Evolutionary conservation across 92 coral and sea anemone species (phyloP).

Genomic region (Bergia sp.): DNA sequence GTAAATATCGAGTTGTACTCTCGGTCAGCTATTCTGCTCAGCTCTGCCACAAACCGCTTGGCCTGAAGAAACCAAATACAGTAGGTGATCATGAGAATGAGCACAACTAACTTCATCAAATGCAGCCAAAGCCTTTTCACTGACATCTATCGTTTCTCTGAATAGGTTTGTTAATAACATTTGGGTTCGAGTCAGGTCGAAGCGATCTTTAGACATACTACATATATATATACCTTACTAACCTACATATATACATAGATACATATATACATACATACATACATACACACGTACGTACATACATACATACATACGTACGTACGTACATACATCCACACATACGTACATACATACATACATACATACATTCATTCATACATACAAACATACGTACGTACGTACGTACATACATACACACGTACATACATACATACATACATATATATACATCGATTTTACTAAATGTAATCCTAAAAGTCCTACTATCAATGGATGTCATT

Average conservation of each 20-base stretch:
- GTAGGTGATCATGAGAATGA: neutral
- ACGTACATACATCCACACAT: neutral
- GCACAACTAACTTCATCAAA: too few species aligned
- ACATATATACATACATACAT: neutral
- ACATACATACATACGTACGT: neutral
- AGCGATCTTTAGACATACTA: too few species aligned
- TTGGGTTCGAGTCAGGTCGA: too few species aligned
- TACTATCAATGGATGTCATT: too few species aligned
- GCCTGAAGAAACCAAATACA: slow-evolving; percentile 64
- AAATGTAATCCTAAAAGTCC: too few species aligned
- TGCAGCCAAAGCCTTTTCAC: neutral
- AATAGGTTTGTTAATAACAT: too few species aligned
- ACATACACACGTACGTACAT: too few species aligned
- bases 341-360: neutral
- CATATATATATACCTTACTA: too few species aligned
- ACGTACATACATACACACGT: neutral
- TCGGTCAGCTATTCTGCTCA: slow-evolving; percentile 83
- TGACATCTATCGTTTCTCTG: too few species aligned
- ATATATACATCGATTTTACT: neutral
- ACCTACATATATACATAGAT: neutral
- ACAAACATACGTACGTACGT: too few species aligned
- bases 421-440: neutral
- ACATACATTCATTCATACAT: neutral
- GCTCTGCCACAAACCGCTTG: slow-evolving; percentile 95
- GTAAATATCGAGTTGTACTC: slow-evolving; percentile 95